Evolutionary conservation across 2,113 vertebrate genomes (phyloP).

Genomic region (Scartelaos histophorus): DNA sequence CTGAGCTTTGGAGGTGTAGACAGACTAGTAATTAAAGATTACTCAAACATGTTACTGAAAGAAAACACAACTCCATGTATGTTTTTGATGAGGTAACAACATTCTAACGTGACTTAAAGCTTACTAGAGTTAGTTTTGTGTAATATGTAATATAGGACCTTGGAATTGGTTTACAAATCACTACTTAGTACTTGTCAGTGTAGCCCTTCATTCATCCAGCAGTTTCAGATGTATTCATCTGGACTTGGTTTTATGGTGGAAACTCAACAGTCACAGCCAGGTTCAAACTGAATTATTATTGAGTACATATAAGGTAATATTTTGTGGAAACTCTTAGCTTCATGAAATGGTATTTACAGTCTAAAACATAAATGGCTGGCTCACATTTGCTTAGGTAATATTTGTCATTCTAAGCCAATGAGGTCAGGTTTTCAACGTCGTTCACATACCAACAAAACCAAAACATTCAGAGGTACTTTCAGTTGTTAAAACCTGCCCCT

Average conservation of each 20-base stretch:
- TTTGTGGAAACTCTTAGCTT: background rate
- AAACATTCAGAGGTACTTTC: background rate
- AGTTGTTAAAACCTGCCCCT: background rate
- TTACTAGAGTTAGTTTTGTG: too few species aligned
- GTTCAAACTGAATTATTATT: background rate
- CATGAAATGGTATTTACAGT: background rate
- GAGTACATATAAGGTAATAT: background rate
- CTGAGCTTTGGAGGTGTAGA: too few species aligned
- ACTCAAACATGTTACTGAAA: too few species aligned
- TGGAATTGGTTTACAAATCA: background rate
- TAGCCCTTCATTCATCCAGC: too few species aligned
- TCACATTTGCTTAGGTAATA: background rate
- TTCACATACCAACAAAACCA: background rate
- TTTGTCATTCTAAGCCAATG: conserved; percentile 8
- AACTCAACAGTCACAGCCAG: background rate
- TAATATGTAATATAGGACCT: too few species aligned
- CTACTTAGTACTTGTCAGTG: background rate
- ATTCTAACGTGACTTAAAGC: too few species aligned
- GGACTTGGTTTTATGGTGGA: too few species aligned
- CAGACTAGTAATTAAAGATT: too few species aligned
- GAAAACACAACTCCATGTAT: too few species aligned
- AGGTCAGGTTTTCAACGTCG: background rate
- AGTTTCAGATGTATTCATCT: too few species aligned
- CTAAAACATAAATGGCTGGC: background rate
- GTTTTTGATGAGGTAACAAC: too few species aligned